Evolutionary conservation across 2,797 vertebrate species (phyloP).

Genomic region (Protonibea diacanthus): DNA sequence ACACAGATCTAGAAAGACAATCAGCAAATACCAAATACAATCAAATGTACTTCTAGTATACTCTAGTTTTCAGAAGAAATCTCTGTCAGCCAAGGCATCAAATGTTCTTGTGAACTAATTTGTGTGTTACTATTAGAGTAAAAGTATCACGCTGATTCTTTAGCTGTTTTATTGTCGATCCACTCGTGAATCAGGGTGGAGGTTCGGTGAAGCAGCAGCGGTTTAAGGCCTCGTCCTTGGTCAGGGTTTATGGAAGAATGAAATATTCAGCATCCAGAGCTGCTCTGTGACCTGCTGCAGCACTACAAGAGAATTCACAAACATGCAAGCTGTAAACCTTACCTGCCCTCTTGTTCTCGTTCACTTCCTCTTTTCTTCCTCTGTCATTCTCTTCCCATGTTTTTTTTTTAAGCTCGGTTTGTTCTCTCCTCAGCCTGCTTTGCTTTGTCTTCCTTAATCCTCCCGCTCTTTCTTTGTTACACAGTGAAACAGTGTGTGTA

Average conservation of each 20-base stretch:
- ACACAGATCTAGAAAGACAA: no score
- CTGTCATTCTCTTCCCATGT: not conserved
- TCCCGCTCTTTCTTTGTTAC: not conserved
- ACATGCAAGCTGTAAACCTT: conserved; percentile 29
- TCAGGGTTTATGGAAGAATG: conserved; percentile 39
- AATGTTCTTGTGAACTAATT: not conserved
- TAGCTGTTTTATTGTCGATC: conserved; percentile 19
- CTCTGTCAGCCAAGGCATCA: not conserved
- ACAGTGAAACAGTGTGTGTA: not conserved
- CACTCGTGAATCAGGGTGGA: conserved; percentile 23
- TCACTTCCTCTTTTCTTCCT: not conserved
- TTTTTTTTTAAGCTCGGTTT: not conserved
- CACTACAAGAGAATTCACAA: conserved; percentile 42
- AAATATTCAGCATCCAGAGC: conserved; percentile 57
- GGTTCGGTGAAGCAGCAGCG: not conserved
- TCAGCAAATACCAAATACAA: not conserved
- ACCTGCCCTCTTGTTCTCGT: conserved; percentile 10
- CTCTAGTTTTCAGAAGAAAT: not conserved
- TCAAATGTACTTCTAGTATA: not conserved
- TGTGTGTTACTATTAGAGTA: not conserved
- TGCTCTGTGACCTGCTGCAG: conserved; percentile 44
- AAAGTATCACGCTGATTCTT: not conserved
- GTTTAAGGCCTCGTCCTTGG: conserved; percentile 62
- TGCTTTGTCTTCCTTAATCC: not conserved
- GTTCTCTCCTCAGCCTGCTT: not conserved